Evolutionary conservation across 2,113 vertebrate species (phyloP).

Genomic region (Probosciger aterrimus): DNA sequence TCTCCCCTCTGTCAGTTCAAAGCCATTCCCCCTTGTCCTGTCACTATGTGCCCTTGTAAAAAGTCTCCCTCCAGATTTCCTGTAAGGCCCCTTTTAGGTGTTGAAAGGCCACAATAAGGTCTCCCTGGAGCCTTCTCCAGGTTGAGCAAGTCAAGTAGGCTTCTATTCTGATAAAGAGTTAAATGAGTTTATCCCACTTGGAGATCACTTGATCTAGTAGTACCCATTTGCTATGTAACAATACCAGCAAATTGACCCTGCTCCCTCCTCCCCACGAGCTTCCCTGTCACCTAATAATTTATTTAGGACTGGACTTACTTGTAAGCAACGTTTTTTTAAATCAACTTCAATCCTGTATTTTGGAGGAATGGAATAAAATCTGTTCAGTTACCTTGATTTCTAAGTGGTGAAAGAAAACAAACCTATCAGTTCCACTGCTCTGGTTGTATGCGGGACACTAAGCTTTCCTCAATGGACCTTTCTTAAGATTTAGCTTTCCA

Average conservation of each 20-base stretch:
- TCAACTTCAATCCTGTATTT: rapidly evolving
- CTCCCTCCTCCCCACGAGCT: neutral
- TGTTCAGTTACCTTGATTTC: neutral
- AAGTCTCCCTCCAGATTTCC: neutral
- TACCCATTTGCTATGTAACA: neutral
- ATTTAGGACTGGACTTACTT: neutral
- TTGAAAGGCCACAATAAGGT: neutral
- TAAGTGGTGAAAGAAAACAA: neutral
- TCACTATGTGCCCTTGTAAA: neutral
- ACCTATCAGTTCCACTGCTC: neutral
- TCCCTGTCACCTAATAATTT: neutral
- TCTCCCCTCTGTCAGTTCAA: neutral
- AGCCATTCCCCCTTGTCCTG: neutral
- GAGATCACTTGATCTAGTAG: neutral
- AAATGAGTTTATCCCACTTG: neutral
- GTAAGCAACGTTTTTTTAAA: neutral
- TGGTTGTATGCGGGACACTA: neutral
- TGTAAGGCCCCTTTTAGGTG: neutral
- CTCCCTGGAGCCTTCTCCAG: neutral
- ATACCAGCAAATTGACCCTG: neutral
- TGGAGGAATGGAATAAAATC: neutral
- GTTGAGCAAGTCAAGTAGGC: neutral
- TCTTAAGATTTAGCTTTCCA: neutral
- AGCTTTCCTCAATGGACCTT: rapidly evolving
- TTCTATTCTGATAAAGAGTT: neutral